Percentiles rank a stretch among this genome's conserved stretches.
Evolutionary conservation across 2,888 invertebrate species (phyloP).

Genomic region (Anaspis maculata): DNA sequence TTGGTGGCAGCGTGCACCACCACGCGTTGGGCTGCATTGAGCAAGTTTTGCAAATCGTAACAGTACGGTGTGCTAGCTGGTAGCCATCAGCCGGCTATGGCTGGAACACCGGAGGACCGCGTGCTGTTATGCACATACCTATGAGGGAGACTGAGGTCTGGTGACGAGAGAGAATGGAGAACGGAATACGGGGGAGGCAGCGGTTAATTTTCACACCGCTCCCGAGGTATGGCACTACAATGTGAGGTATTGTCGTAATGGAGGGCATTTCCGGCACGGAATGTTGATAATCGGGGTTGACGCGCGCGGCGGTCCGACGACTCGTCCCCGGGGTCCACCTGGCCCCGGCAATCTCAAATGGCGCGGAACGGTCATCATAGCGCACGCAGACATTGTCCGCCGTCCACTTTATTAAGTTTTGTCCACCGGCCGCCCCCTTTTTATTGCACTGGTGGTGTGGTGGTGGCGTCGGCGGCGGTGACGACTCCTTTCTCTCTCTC

Average conservation of each 20-base stretch:
- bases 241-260: constrained; percentile 31
- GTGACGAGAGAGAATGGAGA: too few relatives aligned
- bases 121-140: too few relatives aligned
- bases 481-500: too few relatives aligned
- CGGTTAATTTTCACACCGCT: constrained; percentile 25
- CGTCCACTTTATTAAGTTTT: constrained; percentile 26
- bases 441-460: constrained; percentile 16
- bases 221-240: constrained; percentile 25
- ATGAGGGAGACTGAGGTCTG: too few relatives aligned
- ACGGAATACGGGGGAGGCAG: too few relatives aligned
- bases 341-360: constrained; percentile 29
- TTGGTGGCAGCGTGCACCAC: too few relatives aligned
- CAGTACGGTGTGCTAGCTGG: constrained; percentile 19
- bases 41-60: too few relatives aligned
- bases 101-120: too few relatives aligned
- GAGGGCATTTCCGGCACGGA: constrained; percentile 35
- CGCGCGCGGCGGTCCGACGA: constrained; percentile 11
- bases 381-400: constrained; percentile 15
- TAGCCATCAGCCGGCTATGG: too few relatives aligned
- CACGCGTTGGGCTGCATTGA: too few relatives aligned
- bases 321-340: constrained; percentile 21
- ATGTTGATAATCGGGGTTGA: constrained; percentile 36
- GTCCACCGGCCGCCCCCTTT: constrained; percentile 16
- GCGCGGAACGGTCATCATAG: constrained; percentile 29
- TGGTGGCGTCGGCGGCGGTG: too few relatives aligned